A percentile compares a stretch with the other conserved stretches of the same genome.
Conservation (phyloP, 2,797 vertebrate species). For the Melanotaenia pygmaea region DNA sequence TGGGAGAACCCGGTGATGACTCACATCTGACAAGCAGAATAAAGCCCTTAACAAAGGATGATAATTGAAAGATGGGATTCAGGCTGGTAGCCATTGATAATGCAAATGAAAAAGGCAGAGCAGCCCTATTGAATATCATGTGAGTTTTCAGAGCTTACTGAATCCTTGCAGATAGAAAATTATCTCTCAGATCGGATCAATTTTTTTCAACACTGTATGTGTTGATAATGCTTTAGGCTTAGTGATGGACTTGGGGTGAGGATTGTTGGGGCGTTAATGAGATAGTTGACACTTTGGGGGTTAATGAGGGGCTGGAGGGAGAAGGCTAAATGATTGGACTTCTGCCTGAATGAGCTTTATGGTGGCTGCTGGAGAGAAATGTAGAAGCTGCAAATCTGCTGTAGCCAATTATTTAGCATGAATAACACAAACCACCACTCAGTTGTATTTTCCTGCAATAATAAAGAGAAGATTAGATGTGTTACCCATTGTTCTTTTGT, state of each 20-base stretch:
- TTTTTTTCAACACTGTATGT: conserved; percentile 50
- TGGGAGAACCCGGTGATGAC: conserved; percentile 79
- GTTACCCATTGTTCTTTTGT: conserved; percentile 79
- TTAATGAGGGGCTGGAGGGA: conserved; percentile 82
- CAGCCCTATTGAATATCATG: conserved; percentile 69
- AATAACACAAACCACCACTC: conserved; percentile 71
- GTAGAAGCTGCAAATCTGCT: conserved; percentile 59
- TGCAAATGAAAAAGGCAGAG: conserved; percentile 73
- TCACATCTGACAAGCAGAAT: conserved; percentile 82
- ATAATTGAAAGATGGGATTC: conserved; percentile 83
- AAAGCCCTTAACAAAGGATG: conserved; percentile 82
- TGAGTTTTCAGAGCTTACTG: conserved; percentile 50
- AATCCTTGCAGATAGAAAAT: conserved; percentile 52
- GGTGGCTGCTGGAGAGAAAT: conserved; percentile 59
- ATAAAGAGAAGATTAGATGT: conserved; percentile 78
- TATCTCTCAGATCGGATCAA: conserved; percentile 43
- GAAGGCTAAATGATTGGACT: conserved; percentile 82
- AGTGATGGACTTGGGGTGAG: conserved; percentile 67
- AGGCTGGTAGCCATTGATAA: conserved; percentile 79
- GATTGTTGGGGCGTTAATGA: conserved; percentile 79
- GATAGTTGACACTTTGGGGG: conserved; percentile 82
- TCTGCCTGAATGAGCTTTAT: conserved; percentile 81
- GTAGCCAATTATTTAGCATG: conserved; percentile 73
- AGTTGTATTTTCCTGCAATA: conserved; percentile 67
- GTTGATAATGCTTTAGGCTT: conserved; percentile 69